Evolutionary conservation across 2,888 invertebrate species (phyloP).

Genomic region (Plebejus argus): DNA sequence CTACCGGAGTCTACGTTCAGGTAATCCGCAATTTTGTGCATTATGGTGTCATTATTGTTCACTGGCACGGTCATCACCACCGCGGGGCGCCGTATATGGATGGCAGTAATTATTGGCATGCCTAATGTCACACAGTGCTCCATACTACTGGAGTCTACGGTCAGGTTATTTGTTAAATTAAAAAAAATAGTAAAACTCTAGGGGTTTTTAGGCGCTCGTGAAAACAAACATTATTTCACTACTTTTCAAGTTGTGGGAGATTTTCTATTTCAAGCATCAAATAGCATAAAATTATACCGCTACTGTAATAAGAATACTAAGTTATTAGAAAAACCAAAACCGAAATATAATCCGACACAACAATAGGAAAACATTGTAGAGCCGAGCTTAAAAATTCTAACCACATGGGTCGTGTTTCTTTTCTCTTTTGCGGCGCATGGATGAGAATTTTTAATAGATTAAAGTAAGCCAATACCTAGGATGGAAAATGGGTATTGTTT

Average conservation of each 20-base stretch:
- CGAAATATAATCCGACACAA: neutral
- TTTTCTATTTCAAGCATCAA: no score
- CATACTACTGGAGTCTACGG: conserved; percentile 86
- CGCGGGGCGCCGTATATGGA: conserved; percentile 91
- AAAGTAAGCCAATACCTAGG: neutral
- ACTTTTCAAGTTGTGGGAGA: no score
- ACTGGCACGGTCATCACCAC: conserved; percentile 94
- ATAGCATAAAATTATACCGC: no score
- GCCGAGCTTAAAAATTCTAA: conserved; percentile 13
- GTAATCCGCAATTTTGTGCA: conserved; percentile 49
- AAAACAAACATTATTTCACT: no score
- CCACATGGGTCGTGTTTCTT: neutral
- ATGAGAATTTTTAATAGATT: conserved; percentile 17
- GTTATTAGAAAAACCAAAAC: neutral
- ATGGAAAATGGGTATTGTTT: conserved; percentile 8
- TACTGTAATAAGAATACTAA: no score
- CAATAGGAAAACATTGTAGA: neutral
- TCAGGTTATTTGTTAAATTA: conserved; percentile 70
- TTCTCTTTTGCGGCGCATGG: neutral
- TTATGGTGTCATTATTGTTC: conserved; percentile 87
- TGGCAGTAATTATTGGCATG: conserved; percentile 82
- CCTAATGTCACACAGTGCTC: conserved; percentile 95
- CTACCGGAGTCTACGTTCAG: conserved; percentile 86
- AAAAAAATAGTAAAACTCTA: no score
- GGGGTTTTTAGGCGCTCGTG: no score